A percentile compares a stretch with the other conserved stretches of the same genome.
Evolutionary conservation across 2,888 invertebrate genomes (phyloP).

Genomic region (Hetaerina titia): DNA sequence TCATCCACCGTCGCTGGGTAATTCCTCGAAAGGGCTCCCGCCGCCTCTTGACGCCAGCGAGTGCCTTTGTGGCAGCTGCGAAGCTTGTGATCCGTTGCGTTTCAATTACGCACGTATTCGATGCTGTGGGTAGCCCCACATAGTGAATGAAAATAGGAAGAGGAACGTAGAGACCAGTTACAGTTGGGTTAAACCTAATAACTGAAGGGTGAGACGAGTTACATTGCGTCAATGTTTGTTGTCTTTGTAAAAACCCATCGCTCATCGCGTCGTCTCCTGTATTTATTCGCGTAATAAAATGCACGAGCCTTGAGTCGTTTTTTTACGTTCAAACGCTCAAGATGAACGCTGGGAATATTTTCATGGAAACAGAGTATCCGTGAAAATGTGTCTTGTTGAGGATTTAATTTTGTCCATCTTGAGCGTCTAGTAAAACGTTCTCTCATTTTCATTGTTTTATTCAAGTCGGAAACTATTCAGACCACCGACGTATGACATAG

Average conservation of each 20-base stretch:
- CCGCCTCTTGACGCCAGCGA: not conserved
- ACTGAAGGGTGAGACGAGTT: not conserved
- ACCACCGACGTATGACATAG: too few relatives aligned
- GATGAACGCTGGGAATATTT: not conserved
- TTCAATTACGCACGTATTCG: not conserved
- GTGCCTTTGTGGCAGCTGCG: not conserved
- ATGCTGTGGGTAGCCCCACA: not conserved
- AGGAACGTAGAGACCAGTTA: not conserved
- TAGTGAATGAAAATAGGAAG: not conserved
- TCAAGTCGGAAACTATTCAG: too few relatives aligned
- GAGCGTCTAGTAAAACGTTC: too few relatives aligned
- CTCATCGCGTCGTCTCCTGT: not conserved
- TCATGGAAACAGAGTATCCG: not conserved
- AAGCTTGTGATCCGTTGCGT: not conserved
- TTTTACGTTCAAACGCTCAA: not conserved
- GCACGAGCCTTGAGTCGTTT: not conserved
- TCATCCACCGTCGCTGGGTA: not conserved
- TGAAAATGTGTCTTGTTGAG: too few relatives aligned
- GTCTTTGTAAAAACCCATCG: not conserved
- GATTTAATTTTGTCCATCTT: too few relatives aligned
- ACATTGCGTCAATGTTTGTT: not conserved
- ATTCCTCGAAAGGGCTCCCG: not conserved
- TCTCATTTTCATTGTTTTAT: too few relatives aligned
- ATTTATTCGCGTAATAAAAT: not conserved
- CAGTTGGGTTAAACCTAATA: constrained; percentile 1